Evolutionary conservation across 2,888 invertebrate genomes (phyloP), one percentile per base, ranked within the genome.

Genomic region (Atrina japonica): DNA sequence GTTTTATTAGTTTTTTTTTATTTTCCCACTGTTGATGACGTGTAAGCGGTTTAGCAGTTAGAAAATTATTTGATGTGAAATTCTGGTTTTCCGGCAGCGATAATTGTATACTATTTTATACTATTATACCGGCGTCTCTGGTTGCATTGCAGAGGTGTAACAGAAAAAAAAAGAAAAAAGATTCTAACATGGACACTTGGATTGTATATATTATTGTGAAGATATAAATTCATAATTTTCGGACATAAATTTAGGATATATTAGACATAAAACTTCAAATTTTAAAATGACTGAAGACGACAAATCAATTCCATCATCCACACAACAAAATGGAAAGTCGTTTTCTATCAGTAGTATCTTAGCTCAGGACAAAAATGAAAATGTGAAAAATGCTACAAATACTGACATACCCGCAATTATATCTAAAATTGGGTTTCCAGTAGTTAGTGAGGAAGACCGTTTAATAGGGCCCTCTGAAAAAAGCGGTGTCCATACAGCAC

Each of bases 291-390:
- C 60, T 9, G 29, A 27, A 11, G 53, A 53, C 41, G 43, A 64
- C 14, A 50, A 18, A 53, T 14, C 27, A 11, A 47, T 14, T 30
- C 49, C 61, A 3, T 14, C 47, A 1, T 18, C 27, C 49, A 66
- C 21, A 25, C 69, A 9, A 18, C 52, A 40, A 41, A 53, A 52
- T n/a, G 53, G 53, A 5, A 81, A 78, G 63, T 84, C 84, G 1
- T 86, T 86, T 58, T 84, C 85, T 29, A 86, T 86, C 63, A 86
- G 84, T 73, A 83, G 84, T 70, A 84, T 86, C 53, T 66, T 86
- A 27, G 81, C 84, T 2, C 73, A 79, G 40, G 80, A 78, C 7
- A 66, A 74, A 47, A 73, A 75, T 7, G 70, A 75, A 18, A 68
- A 74, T 9, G 66, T 70, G 9, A 71, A 77, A 52, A 71, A 60